Evolutionary conservation across 2,797 vertebrate genomes (phyloP).

Genomic region (Phylloscopus collybita): DNA sequence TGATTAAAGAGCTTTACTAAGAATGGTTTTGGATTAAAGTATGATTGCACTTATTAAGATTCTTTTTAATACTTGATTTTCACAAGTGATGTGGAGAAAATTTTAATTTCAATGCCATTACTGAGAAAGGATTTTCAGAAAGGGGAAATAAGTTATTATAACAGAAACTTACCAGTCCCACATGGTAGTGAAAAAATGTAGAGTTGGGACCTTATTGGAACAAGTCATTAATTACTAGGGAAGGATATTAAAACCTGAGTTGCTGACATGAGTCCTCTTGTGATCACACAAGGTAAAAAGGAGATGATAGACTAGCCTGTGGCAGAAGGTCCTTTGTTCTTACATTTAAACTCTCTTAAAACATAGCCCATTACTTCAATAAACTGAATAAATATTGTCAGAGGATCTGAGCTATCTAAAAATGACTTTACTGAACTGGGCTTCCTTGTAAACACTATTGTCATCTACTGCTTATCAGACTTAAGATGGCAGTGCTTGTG

Average conservation of each 20-base stretch:
- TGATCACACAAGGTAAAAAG: not conserved
- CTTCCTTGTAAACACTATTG: not conserved
- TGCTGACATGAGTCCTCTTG: not conserved
- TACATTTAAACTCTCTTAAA: not conserved
- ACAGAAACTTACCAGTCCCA: not conserved
- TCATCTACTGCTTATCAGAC: not conserved
- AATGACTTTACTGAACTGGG: not conserved
- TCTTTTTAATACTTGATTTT: conserved; percentile 38
- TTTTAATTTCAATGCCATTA: conserved; percentile 1
- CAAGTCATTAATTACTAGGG: conserved; percentile 2
- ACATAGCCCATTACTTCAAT: not conserved
- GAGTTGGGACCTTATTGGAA: not conserved
- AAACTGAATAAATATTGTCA: not conserved
- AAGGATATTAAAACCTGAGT: not conserved
- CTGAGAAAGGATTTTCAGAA: conserved; percentile 19
- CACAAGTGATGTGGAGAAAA: conserved; percentile 24
- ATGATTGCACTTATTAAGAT: conserved; percentile 34
- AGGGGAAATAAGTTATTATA: not conserved
- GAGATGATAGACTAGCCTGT: not conserved
- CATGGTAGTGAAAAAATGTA: not conserved
- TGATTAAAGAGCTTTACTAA: conserved; percentile 42
- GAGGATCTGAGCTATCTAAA: not conserved
- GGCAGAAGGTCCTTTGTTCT: not conserved
- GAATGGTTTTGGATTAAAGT: conserved; percentile 36
- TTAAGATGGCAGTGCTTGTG: not conserved